Conservation (phyloP, 23 tunicate genomes). For the Phallusia fumigata region DNA sequence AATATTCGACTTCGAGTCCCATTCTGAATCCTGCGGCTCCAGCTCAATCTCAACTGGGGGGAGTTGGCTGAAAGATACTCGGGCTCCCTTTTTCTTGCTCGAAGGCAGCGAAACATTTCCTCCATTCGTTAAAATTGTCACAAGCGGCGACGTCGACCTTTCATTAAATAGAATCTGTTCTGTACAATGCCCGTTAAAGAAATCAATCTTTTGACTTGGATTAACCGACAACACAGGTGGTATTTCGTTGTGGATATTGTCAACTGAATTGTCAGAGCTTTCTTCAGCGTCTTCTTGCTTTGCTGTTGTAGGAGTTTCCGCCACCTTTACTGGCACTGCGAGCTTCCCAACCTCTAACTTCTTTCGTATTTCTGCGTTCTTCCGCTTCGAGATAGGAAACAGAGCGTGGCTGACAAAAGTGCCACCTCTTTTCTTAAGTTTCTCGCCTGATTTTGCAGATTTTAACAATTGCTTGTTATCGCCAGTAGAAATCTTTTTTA, state of each 20-base stretch:
- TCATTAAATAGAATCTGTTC: not conserved
- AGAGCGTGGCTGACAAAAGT: conserved; percentile 23
- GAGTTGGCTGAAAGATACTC: conserved; percentile 65
- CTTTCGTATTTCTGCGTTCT: conserved; percentile 20
- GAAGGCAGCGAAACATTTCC: conserved; percentile 21
- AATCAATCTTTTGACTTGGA: not conserved
- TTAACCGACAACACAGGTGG: not conserved
- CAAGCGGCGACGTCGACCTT: not conserved
- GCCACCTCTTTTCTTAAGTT: not conserved
- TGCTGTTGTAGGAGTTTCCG: not conserved
- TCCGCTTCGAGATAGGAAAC: conserved; percentile 35
- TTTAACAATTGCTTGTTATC: too few relatives aligned
- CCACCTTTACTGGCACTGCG: not conserved
- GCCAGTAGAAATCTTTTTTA: too few relatives aligned
- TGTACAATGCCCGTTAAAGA: not conserved
- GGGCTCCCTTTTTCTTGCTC: conserved; percentile 24
- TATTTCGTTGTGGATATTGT: not conserved
- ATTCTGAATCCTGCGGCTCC: conserved; percentile 11
- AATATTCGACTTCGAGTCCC: conserved; percentile 8
- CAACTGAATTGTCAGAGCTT: not conserved
- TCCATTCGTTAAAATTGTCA: conserved; percentile 21
- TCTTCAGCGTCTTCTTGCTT: not conserved
- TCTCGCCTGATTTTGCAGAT: not conserved
- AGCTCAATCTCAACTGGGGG: conserved; percentile 62
- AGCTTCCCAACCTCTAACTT: not conserved